phyloP scores from a whole-genome alignment of 2,888 invertebrate species.

The Pachycephus smyrnensis region DNA sequence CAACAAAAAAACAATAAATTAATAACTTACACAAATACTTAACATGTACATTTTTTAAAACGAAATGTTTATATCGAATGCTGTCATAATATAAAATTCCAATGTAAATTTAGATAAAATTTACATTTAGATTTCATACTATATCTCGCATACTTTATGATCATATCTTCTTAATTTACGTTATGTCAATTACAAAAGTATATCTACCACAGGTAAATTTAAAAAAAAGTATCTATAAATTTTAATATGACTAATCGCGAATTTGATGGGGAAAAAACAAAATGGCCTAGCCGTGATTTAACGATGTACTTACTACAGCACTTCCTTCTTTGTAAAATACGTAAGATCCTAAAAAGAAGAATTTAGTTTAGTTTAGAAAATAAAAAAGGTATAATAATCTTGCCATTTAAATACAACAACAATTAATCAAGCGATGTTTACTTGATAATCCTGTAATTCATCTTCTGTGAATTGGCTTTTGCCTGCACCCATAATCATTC shows the following conservation, averaged over 20 bases:
- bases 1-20: too few relatives aligned
- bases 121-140: neutral
- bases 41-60: neutral
- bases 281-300: neutral
- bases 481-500: conserved; percentile 79
- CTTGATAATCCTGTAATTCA: conserved; percentile 92
- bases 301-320: conserved; percentile 80
- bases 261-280: neutral
- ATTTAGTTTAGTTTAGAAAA: neutral
- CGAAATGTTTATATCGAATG: neutral
- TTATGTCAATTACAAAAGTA: neutral
- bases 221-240: neutral
- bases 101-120: neutral
- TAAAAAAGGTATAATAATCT: conserved; percentile 19
- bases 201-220: neutral
- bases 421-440: conserved; percentile 52
- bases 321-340: conserved; percentile 94
- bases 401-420: conserved; percentile 10
- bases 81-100: neutral
- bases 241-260: neutral
- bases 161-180: neutral
- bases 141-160: neutral
- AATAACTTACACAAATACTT: too few relatives aligned
- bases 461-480: conserved; percentile 89
- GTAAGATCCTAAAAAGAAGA: conserved; percentile 82